Conservation (phyloP, 2,888 invertebrate species). For the Amphimallon solstitiale region DNA sequence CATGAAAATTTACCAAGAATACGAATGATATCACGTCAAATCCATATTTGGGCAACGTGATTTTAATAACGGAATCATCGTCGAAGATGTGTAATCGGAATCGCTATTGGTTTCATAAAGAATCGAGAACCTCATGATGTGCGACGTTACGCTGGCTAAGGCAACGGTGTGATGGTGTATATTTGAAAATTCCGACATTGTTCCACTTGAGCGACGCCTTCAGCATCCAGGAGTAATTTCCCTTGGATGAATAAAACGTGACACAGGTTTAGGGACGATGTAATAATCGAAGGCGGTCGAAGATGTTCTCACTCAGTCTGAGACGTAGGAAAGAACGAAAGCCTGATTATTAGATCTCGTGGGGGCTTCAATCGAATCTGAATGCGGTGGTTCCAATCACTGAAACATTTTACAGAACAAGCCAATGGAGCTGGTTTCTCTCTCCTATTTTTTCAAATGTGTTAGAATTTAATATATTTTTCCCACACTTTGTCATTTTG, state of each 20-base stretch:
- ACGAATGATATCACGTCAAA: conserved; percentile 19
- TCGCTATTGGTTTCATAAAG: conserved; percentile 36
- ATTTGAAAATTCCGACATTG: conserved; percentile 38
- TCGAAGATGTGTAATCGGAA: conserved; percentile 32
- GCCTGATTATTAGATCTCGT: conserved; percentile 43
- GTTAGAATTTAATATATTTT: conserved; percentile 26
- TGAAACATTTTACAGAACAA: conserved; percentile 43
- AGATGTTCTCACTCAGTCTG: conserved; percentile 24
- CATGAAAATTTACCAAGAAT: conserved; percentile 11
- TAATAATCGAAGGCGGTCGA: conserved; percentile 35
- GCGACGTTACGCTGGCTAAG: conserved; percentile 1
- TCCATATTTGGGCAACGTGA: conserved; percentile 33
- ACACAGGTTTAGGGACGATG: conserved; percentile 42
- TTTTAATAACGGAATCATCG: conserved; percentile 34
- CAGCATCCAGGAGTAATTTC: conserved; percentile 43
- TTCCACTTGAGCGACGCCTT: conserved; percentile 39
- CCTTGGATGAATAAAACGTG: conserved; percentile 45
- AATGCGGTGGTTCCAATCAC: conserved; percentile 43
- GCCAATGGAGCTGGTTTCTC: conserved; percentile 31
- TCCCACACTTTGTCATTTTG: conserved; percentile 7
- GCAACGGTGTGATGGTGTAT: conserved; percentile 16
- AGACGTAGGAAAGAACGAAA: not conserved
- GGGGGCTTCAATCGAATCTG: conserved; percentile 42
- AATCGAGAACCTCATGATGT: conserved; percentile 19
- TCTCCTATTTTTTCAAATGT: conserved; percentile 16